These are phyloP conservation scores for Drosophila anomalata DNA, from an alignment of 2,888 invertebrate genomes.

Conservation along the genomic window DNA sequence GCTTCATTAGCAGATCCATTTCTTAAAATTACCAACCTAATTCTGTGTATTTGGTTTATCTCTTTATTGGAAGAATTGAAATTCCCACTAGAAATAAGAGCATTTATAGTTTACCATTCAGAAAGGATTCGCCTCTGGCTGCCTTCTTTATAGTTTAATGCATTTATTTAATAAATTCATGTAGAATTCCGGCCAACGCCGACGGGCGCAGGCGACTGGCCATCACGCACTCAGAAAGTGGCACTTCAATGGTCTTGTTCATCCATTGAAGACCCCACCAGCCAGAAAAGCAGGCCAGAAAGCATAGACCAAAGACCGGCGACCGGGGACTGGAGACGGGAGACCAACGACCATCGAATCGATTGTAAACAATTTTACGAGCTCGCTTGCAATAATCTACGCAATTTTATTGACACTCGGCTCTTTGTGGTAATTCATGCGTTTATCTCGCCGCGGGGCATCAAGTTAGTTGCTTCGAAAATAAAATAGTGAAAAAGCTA, in stretches of 20 bases:
- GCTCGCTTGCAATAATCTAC: slow-evolving; percentile 76
- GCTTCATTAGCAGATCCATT: neutral
- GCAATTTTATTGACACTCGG: slow-evolving; percentile 78
- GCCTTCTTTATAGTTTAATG: slow-evolving; percentile 64
- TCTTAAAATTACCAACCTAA: neutral
- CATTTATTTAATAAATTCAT: slow-evolving; percentile 80
- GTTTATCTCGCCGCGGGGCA: slow-evolving; percentile 57
- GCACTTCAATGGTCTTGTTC: slow-evolving; percentile 62
- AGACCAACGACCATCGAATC: slow-evolving; percentile 15
- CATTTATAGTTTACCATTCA: slow-evolving; percentile 4
- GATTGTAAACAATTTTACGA: slow-evolving; percentile 79
- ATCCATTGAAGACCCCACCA: slow-evolving; percentile 40
- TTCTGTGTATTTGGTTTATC: neutral
- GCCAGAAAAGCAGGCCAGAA: slow-evolving; percentile 4
- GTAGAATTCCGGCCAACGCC: slow-evolving; percentile 67
- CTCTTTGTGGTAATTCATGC: slow-evolving; percentile 63
- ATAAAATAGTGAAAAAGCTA: neutral
- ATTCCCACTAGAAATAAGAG: slow-evolving; percentile 6
- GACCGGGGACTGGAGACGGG: neutral
- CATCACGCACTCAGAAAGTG: slow-evolving; percentile 68
- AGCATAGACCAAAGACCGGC: neutral
- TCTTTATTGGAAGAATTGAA: neutral
- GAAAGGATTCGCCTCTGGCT: slow-evolving; percentile 2
- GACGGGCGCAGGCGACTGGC: slow-evolving; percentile 27
- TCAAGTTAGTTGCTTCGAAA: slow-evolving; percentile 16